Percentiles rank a stretch among this genome's conserved stretches.
Conservation (phyloP, 2,113 vertebrate species). For the Engystomops pustulosus region DNA sequence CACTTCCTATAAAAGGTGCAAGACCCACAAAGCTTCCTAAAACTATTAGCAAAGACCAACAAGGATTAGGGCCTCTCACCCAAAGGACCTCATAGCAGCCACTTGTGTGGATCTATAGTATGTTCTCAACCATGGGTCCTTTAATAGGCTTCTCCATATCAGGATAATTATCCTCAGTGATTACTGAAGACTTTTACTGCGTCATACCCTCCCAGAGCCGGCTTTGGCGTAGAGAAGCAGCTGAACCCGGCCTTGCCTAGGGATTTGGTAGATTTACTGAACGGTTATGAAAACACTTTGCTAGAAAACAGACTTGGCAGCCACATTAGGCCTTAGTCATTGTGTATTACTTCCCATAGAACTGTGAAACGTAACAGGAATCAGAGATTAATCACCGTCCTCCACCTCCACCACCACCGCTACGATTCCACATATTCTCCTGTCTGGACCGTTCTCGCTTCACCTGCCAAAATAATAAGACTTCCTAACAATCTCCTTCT, state of each 20-base stretch:
- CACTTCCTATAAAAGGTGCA: too few relatives aligned
- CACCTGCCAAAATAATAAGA: slow-evolving; percentile 30
- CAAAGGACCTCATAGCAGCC: background rate
- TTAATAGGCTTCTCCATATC: background rate
- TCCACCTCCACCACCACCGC: background rate
- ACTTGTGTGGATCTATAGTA: background rate
- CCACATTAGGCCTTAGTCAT: slow-evolving; percentile 9
- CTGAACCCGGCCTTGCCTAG: too few relatives aligned
- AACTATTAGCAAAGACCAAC: too few relatives aligned
- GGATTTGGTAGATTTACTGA: slow-evolving; percentile 13
- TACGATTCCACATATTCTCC: background rate
- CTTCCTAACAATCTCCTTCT: background rate
- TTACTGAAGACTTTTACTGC: background rate
- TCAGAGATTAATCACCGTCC: slow-evolving; percentile 12
- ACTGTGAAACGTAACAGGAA: slow-evolving; percentile 16
- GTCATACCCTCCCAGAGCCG: background rate
- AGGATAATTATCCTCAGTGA: background rate
- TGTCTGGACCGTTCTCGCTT: slow-evolving; percentile 14
- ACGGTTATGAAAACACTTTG: slow-evolving; percentile 18
- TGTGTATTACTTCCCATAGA: slow-evolving; percentile 36
- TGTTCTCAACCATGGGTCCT: background rate
- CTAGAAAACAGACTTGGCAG: slow-evolving; percentile 38
- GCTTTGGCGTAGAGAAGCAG: background rate
- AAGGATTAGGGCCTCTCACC: background rate
- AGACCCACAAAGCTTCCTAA: background rate